Conservation (phyloP, 2,113 vertebrate species). For the Notarius quadriscutis region DNA sequence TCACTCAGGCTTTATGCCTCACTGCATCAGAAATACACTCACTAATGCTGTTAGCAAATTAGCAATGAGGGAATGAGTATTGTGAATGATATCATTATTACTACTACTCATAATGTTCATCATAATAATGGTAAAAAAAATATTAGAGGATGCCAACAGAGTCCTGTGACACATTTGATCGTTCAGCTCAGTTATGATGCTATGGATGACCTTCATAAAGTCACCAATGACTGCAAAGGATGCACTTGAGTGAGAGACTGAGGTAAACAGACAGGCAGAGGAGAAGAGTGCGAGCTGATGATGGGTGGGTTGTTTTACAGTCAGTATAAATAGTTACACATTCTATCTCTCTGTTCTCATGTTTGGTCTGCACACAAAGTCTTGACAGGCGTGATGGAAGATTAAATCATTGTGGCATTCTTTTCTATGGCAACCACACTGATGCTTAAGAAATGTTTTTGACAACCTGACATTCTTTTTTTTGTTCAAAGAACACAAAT, state of each 20-base stretch:
- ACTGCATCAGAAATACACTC: neutral
- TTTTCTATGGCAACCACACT: slow-evolving; percentile 17
- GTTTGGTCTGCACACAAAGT: slow-evolving; percentile 23
- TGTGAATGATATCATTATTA: neutral
- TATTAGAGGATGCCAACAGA: neutral
- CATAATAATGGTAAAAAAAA: neutral
- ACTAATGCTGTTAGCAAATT: slow-evolving; percentile 4
- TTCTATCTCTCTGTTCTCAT: slow-evolving; percentile 3
- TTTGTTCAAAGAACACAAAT: neutral
- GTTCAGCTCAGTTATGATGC: neutral
- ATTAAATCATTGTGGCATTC: slow-evolving; percentile 1
- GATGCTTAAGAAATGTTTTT: slow-evolving; percentile 5
- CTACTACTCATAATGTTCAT: neutral
- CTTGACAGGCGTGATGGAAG: slow-evolving; percentile 15
- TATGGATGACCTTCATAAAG: slow-evolving; percentile 15
- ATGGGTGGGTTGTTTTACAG: slow-evolving; percentile 15
- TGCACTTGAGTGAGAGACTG: neutral
- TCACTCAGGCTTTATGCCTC: neutral
- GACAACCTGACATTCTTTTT: neutral
- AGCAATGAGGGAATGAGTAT: neutral
- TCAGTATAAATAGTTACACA: slow-evolving; percentile 31
- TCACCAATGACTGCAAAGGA: neutral
- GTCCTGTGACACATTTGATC: neutral
- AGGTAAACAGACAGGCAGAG: neutral
- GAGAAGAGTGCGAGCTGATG: neutral